Base-by-base conservation (phyloP, 1,140 invertebrate species). In the Drosophila albomicans region DNA sequence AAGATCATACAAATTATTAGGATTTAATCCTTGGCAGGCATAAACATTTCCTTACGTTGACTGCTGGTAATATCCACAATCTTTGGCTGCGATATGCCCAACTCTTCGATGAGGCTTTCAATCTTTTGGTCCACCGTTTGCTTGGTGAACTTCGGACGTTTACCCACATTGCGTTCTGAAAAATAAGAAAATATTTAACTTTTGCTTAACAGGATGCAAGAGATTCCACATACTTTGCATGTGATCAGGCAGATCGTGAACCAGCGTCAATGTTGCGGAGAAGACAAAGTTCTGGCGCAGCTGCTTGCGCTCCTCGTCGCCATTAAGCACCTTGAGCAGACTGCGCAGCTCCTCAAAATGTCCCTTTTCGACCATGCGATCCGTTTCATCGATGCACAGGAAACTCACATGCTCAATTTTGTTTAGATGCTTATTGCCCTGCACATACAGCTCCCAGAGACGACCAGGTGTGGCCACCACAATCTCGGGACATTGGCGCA, bases 371-470 rank as follows among this genome's bases (percentile, higher is more conserved):
- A 99, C 94, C 98, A 99, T 99, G 79, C 99, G 94, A 93, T 99
- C 99, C 0, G 99, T 99, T 94, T 99, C 99, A 93, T 99, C 99
- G 69, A 99, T 97, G 0, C 98, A 98, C 64, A 99, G 93, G 92
- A 95, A 98, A 95, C 94, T 96, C 10, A 97, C 94, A 54, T 95
- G 93, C 62, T 95, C 90, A 5, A 98, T 87, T 91, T 96, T 95
- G 62, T 93, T 94, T 10, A 98, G 93, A 94, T 97, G 96, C 15
- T 93, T 89, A 88, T 97, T 96, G 15, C 96, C 97, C 86, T 96
- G 94, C 71, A 95, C 93, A 28, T 98, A 94, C 1, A 99, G 93
- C 93, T 99, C 98, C 98, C 98, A 99, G 15, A 99, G 94, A 52
- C 99, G 93, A 2, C 99, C 99, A 1, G 99, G 98, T 11, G 99